These are phyloP conservation scores for Philantomba maxwellii DNA, from an alignment of 2,113 vertebrate genomes.

Conservation along the genomic window DNA sequence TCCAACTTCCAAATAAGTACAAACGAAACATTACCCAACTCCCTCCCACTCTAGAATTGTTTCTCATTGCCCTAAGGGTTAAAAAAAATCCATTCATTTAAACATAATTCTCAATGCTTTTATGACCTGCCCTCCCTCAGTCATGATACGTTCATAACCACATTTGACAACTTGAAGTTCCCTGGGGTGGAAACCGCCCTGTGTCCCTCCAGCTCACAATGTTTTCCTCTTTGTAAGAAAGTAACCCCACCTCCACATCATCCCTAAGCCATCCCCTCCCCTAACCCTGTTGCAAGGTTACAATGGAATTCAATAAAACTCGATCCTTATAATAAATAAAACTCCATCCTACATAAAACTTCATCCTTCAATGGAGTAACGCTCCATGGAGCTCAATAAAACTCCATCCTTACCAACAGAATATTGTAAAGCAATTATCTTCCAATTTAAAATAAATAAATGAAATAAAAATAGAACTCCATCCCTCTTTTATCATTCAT, in stretches of 20 bases:
- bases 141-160: neutral
- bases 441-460: neutral
- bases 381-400: neutral
- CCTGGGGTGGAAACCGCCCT: neutral
- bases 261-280: neutral
- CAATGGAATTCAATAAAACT: neutral
- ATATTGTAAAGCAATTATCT: neutral
- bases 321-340: neutral
- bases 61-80: neutral
- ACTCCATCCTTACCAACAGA: neutral
- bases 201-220: neutral
- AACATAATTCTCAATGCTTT: neutral
- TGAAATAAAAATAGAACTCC: neutral
- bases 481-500: no score
- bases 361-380: neutral
- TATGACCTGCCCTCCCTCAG: neutral
- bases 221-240: neutral
- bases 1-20: neutral
- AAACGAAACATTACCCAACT: neutral
- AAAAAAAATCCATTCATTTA: neutral
- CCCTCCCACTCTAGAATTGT: neutral
- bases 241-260: rapidly evolving
- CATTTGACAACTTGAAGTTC: neutral
- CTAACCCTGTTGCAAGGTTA: neutral
- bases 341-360: neutral